Conservation (phyloP, 2,888 invertebrate genomes). For the Eupelmus urozonus region DNA sequence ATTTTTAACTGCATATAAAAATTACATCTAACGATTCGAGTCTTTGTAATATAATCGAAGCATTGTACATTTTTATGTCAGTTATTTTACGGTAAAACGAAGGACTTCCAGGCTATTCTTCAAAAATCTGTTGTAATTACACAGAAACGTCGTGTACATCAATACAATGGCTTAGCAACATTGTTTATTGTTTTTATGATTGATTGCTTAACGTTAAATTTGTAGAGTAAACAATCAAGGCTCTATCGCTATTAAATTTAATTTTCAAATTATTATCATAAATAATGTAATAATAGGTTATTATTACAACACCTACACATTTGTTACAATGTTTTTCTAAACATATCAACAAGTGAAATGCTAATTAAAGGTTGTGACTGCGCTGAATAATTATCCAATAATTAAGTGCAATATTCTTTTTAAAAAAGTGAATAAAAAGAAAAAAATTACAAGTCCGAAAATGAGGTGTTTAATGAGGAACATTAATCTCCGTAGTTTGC, state of each 20-base stretch:
- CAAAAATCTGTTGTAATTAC: slow-evolving; percentile 23
- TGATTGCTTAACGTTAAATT: slow-evolving; percentile 28
- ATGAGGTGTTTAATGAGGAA: slow-evolving; percentile 35
- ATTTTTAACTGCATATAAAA: not conserved
- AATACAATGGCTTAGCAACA: slow-evolving; percentile 3
- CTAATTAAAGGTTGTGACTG: slow-evolving; percentile 26
- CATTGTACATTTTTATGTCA: slow-evolving; percentile 20
- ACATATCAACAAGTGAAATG: not conserved
- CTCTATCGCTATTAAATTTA: not conserved
- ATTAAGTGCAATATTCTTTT: slow-evolving; percentile 33
- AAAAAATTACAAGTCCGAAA: not conserved
- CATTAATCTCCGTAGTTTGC: slow-evolving; percentile 45
- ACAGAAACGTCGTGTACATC: not conserved
- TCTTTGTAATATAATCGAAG: slow-evolving; percentile 11
- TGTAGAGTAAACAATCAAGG: slow-evolving; percentile 40
- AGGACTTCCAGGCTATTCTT: slow-evolving; percentile 34
- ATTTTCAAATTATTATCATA: not conserved
- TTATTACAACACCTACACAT: no score
- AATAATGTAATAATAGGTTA: not conserved
- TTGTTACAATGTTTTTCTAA: no score
- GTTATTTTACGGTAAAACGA: slow-evolving; percentile 30
- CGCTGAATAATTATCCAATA: slow-evolving; percentile 5
- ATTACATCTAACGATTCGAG: not conserved
- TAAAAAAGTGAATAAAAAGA: slow-evolving; percentile 12
- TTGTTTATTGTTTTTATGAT: slow-evolving; percentile 34